Percentiles rank a stretch among this genome's conserved stretches.
Evolutionary conservation across 2,113 vertebrate genomes (phyloP).

Genomic region (Butorides virescens): DNA sequence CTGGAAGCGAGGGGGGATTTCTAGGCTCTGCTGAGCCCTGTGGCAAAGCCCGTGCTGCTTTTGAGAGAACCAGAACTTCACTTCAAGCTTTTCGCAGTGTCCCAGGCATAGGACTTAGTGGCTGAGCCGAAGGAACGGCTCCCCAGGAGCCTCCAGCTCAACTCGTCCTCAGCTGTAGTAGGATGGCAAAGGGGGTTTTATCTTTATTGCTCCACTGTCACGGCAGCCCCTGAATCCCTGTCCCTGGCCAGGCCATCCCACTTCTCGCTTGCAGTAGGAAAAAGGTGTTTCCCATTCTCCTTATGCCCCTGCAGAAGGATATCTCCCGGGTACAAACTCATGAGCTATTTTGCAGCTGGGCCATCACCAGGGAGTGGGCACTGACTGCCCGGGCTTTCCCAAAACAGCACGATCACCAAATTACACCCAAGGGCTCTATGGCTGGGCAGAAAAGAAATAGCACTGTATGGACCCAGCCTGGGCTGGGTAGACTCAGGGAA

Average conservation of each 20-base stretch:
- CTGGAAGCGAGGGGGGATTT: not conserved
- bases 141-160: not conserved
- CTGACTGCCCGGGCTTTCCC: not conserved
- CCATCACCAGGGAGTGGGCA: too few relatives aligned
- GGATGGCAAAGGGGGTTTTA: not conserved
- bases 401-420: fast-evolving
- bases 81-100: not conserved
- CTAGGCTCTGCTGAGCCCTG: not conserved
- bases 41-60: not conserved
- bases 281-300: not conserved
- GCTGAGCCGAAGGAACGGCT: not conserved
- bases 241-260: not conserved
- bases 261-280: not conserved
- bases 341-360: not conserved
- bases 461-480: not conserved
- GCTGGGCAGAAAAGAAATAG: not conserved
- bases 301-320: not conserved
- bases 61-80: not conserved
- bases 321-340: not conserved
- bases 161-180: not conserved
- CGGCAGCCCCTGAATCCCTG: not conserved
- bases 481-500: not conserved
- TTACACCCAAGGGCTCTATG: not conserved
- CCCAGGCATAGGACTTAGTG: too few relatives aligned
- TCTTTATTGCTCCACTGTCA: not conserved